A percentile compares a stretch with the other conserved stretches of the same genome.
Evolutionary conservation across 1,140 invertebrate genomes (phyloP).

Genomic region (Dinoponera quadriceps): DNA sequence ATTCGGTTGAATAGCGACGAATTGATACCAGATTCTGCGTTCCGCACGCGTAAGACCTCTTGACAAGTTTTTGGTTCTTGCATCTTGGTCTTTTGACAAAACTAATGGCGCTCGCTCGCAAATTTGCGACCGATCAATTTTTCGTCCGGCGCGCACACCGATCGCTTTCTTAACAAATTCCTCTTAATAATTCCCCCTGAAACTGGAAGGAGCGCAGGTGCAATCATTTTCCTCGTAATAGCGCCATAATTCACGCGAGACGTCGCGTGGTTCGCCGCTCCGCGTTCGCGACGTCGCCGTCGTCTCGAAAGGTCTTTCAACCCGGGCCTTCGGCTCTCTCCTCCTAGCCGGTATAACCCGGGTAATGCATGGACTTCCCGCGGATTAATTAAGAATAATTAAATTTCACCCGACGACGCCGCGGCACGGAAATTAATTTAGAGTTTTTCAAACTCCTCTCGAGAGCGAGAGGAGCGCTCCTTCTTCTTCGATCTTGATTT

Average conservation of each 20-base stretch:
- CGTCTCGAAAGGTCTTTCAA: constrained; percentile 31
- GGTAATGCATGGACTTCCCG: constrained; percentile 25
- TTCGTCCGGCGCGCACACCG: constrained; percentile 26
- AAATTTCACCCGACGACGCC: constrained; percentile 32
- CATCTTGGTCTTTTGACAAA: neutral
- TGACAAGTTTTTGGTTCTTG: neutral
- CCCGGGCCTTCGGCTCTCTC: neutral
- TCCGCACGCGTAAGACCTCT: too few species aligned
- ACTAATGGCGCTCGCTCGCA: constrained; percentile 16
- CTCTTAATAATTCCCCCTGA: constrained; percentile 57
- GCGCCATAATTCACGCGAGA: constrained; percentile 62
- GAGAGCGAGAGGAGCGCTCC: neutral
- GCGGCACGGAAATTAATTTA: constrained; percentile 57
- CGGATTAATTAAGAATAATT: constrained; percentile 65
- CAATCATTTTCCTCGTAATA: constrained; percentile 65
- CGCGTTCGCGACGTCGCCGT: neutral
- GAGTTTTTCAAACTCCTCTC: constrained; percentile 57
- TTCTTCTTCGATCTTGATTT: constrained; percentile 33
- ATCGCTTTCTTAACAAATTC: constrained; percentile 45
- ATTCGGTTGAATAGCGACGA: too few species aligned
- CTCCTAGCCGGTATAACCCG: neutral
- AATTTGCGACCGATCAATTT: constrained; percentile 35
- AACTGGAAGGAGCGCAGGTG: constrained; percentile 55
- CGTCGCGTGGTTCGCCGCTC: constrained; percentile 33
- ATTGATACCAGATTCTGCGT: too few species aligned